Base-by-base conservation (phyloP, 2,888 invertebrate species). In the Odiellus spinosus region DNA sequence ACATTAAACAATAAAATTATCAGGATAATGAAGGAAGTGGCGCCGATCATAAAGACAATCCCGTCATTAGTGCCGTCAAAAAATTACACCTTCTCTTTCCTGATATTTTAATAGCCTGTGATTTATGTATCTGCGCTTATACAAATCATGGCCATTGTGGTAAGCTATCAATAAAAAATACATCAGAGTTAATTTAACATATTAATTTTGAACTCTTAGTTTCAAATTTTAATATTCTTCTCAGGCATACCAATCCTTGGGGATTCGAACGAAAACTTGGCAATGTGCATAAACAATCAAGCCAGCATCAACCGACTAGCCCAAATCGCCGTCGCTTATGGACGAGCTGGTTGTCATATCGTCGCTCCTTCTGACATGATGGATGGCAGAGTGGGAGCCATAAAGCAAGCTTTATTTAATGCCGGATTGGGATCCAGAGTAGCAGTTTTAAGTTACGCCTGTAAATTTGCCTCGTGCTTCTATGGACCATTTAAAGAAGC, bases 401-500 rank as follows among this genome's bases (percentile, higher is more conserved):
- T 95, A 51, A 93, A 91, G 64, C 69, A 76, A 34, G 68, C 71
- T 0, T 69, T 96, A 10, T 68, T 74, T 8, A 67, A 69, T 15
- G 73, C 74, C 54, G 76, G 77, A 19, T 65, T 86, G 12, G 76
- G 75, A 41, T 82, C 82, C 51, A 62, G 52, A 42, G 86, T 86
- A 1, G 76, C 85, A 1, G 76, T 96, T 35, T 66, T 96, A 52
- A 87, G 90, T 1, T 96, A 96, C 66, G 81, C 91, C 14, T 87
- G 86, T 11, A 95, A 95, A 71, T 95, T 93, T 70, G 82, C 90
- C 15, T 93, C 93, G 2, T 76, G 77, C 34, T 84, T 95, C 70
- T 96, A 96, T 68, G 95, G 95, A 0, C 95, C 95, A 8, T 96
- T 96, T 67, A 77, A 93, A 47, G 88, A 91, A 70, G 93, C 93